A percentile compares a stretch with the other conserved stretches of the same genome.
phyloP scores from a whole-genome alignment of 2,888 invertebrate species.

The Auanema sp. region DNA sequence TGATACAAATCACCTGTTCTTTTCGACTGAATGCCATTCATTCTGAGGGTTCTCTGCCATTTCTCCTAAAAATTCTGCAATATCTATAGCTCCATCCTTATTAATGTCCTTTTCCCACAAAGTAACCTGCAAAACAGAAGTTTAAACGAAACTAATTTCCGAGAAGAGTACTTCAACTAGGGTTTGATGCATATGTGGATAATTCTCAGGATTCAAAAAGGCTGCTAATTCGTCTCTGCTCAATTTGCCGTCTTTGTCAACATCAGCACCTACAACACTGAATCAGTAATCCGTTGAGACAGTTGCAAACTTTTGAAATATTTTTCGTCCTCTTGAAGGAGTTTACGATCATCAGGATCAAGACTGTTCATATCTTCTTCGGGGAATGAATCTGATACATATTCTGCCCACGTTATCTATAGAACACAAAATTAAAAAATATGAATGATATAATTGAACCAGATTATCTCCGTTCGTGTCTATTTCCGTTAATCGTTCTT shows the following conservation, averaged over 20 bases:
- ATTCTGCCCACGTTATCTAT: conserved; percentile 83
- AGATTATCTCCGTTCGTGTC: conserved; percentile 71
- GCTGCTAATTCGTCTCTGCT: conserved; percentile 79
- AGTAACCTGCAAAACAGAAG: conserved; percentile 66
- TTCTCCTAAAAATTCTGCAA: conserved; percentile 81
- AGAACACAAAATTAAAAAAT: conserved; percentile 73
- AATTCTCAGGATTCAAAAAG: conserved; percentile 91
- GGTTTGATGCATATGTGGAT: conserved; percentile 76
- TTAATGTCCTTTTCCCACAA: conserved; percentile 83
- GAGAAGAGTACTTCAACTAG: conserved; percentile 70
- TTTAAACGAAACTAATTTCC: neutral
- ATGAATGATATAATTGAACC: conserved; percentile 70
- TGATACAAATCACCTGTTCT: conserved; percentile 68
- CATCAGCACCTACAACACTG: conserved; percentile 72
- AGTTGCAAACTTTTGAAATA: conserved; percentile 83
- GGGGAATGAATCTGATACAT: conserved; percentile 80
- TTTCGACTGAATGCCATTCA: conserved; percentile 53
- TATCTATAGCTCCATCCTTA: conserved; percentile 81
- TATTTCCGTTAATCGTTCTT: conserved; percentile 67
- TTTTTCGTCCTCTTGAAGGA: conserved; percentile 77
- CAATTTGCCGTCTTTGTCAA: conserved; percentile 78
- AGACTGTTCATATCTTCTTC: conserved; percentile 66
- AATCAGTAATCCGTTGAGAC: conserved; percentile 56
- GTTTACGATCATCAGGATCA: conserved; percentile 63
- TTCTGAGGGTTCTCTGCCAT: conserved; percentile 37